Conservation (phyloP, 2,113 vertebrate genomes). For the Oncorhynchus clarkii region DNA sequence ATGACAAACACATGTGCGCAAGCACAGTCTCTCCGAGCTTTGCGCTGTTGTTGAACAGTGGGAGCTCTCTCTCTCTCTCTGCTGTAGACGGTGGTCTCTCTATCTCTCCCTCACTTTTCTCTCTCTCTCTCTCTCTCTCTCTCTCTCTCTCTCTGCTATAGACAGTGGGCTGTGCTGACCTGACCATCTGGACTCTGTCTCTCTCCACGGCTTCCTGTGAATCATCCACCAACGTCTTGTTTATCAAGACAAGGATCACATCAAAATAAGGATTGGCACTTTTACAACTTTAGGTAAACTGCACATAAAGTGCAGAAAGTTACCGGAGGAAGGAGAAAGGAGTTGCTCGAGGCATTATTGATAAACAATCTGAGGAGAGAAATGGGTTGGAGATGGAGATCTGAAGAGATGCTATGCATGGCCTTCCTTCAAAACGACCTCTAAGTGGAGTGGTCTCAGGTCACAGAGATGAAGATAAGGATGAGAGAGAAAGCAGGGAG, state of each 20-base stretch:
- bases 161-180: background rate
- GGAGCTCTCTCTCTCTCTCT: too few relatives aligned
- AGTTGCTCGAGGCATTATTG: conserved; percentile 7
- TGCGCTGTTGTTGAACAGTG: too few relatives aligned
- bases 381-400: conserved; percentile 5
- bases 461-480: conserved; percentile 16
- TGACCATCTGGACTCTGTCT: background rate
- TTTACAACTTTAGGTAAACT: background rate
- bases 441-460: conserved; percentile 14
- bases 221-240: background rate
- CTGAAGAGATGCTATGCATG: conserved; percentile 1
- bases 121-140: too few relatives aligned
- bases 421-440: conserved; percentile 2
- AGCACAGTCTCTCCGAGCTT: too few relatives aligned
- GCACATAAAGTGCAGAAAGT: background rate
- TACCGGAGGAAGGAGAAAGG: too few relatives aligned
- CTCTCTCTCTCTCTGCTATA: too few relatives aligned
- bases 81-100: background rate
- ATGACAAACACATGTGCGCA: too few relatives aligned
- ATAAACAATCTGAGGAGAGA: conserved; percentile 11
- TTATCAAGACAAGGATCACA: background rate
- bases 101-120: background rate
- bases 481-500: too few relatives aligned
- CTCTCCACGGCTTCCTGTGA: background rate
- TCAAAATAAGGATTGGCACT: background rate